phyloP scores from a whole-genome alignment of 2,888 invertebrate species.

The Eupithecia exiguata region DNA sequence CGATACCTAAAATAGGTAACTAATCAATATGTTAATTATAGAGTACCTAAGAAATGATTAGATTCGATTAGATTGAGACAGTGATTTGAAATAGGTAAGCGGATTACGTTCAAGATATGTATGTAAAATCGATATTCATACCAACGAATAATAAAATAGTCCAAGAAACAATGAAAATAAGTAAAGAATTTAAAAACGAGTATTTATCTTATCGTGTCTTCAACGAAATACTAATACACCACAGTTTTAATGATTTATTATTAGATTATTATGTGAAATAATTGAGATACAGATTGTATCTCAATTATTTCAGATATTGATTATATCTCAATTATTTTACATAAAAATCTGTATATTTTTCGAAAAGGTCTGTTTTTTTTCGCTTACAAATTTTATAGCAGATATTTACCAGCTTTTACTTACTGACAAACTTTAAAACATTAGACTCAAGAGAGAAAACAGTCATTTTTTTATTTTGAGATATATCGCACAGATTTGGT shows the following conservation, averaged over 20 bases:
- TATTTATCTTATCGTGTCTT: not conserved
- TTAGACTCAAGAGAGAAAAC: not conserved
- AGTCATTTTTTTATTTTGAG: no score
- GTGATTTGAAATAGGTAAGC: not conserved
- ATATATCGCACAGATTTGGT: no score
- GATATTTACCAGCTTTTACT: not conserved
- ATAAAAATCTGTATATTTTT: not conserved
- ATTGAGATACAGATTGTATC: no score
- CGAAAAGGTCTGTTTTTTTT: no score
- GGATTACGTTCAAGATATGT: not conserved
- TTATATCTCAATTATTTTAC: not conserved
- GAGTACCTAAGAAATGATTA: not conserved
- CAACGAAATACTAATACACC: not conserved
- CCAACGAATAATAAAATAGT: not conserved
- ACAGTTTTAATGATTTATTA: not conserved
- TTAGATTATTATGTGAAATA: no score
- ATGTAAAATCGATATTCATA: not conserved
- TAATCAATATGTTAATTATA: no score
- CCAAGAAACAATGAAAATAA: not conserved
- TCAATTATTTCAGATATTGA: not conserved
- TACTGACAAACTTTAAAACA: not conserved
- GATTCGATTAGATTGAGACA: not conserved
- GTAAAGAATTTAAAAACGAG: no score
- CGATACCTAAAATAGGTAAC: no score
- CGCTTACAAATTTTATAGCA: no score